A percentile compares a stretch with the other conserved stretches of the same genome.
These are phyloP conservation scores for Ephydatia muelleri DNA, from an alignment of 37 sponge, comb jelly and placozoan genomes.

Conservation along the genomic window DNA sequence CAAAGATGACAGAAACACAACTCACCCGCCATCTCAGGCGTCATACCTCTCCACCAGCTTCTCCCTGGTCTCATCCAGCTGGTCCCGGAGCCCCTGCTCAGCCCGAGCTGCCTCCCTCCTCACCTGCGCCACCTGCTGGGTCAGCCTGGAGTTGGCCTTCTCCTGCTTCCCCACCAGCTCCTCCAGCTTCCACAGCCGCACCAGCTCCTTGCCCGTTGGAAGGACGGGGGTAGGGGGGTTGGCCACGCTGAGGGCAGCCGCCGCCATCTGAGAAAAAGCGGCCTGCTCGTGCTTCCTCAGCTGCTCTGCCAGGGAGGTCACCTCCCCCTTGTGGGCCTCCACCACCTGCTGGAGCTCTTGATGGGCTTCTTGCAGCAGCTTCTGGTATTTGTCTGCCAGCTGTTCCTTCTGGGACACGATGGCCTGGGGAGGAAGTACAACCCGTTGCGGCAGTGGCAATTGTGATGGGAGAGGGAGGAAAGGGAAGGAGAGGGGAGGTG, in stretches of 20 bases:
- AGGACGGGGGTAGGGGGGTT: conserved; percentile 22
- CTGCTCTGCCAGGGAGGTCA: conserved; percentile 28
- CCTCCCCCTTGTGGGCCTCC: conserved; percentile 44
- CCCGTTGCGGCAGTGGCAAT: too few species aligned
- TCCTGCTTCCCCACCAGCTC: conserved; percentile 53
- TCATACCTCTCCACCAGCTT: conserved; percentile 3
- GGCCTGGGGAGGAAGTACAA: too few species aligned
- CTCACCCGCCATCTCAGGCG: too few species aligned
- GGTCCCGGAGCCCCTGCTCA: background rate
- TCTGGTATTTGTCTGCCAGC: conserved; percentile 59
- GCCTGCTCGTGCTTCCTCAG: conserved; percentile 23
- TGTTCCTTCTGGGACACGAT: conserved; percentile 61
- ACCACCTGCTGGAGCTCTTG: conserved; percentile 23
- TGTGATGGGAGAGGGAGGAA: too few species aligned
- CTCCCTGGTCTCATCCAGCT: background rate
- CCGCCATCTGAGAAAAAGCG: conserved; percentile 18
- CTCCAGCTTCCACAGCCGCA: conserved; percentile 56
- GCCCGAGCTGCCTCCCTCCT: background rate
- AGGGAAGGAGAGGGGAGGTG: too few species aligned
- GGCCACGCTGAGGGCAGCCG: conserved; percentile 33
- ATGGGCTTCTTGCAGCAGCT: conserved; percentile 54
- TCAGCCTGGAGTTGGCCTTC: background rate
- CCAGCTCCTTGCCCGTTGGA: conserved; percentile 50
- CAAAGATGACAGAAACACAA: too few species aligned
- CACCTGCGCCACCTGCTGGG: conserved; percentile 11